A percentile compares a stretch with the other conserved stretches of the same genome.
Conservation (phyloP, 2,888 invertebrate species). For the Eubasilissa splendida region DNA sequence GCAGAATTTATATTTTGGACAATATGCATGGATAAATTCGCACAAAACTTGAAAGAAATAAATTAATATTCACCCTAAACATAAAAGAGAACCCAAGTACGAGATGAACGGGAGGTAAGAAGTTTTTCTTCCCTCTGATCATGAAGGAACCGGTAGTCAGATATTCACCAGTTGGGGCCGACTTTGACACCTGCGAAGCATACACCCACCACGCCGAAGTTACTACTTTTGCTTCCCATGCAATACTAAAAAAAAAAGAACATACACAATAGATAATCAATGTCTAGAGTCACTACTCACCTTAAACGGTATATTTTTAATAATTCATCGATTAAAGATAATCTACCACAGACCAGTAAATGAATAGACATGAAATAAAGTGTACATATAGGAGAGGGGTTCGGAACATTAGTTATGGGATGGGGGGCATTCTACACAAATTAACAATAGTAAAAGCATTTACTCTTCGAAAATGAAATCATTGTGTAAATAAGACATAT, state of each 20-base stretch:
- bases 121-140: conserved; percentile 98
- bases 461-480: no score
- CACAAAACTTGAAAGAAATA: neutral
- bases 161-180: conserved; percentile 98
- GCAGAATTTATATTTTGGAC: neutral
- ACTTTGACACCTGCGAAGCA: conserved; percentile 96
- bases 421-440: no score
- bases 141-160: conserved; percentile 97
- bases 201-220: conserved; percentile 98
- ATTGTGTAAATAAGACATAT: no score
- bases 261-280: no score
- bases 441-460: no score
- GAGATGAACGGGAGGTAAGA: conserved; percentile 91
- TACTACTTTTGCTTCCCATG: conserved; percentile 98
- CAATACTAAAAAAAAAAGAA: conserved; percentile 79
- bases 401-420: no score
- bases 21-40: neutral
- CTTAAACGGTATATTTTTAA: no score
- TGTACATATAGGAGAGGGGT: no score
- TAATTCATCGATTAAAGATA: no score
- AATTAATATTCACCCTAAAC: conserved; percentile 73
- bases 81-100: conserved; percentile 95
- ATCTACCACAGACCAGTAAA: no score
- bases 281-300: no score
- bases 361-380: no score